These are phyloP conservation scores for Papilio polytes DNA, from an alignment of 1,140 invertebrate genomes.

Conservation along the genomic window DNA sequence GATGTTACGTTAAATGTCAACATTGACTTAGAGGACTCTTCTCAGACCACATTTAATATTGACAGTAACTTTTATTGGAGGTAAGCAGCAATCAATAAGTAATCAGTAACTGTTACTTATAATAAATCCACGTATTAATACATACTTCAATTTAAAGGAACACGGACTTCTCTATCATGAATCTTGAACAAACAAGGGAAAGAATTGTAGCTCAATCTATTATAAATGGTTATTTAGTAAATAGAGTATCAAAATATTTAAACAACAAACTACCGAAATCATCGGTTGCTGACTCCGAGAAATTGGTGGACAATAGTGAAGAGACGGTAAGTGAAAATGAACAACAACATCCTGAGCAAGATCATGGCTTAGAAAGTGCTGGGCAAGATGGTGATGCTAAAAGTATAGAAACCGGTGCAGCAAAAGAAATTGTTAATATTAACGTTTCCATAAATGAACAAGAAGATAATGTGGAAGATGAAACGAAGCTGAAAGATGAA, in stretches of 20 bases:
- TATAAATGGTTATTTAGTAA: constrained; percentile 54
- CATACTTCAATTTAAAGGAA: constrained; percentile 43
- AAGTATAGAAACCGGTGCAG: constrained; percentile 1
- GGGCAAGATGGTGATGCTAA: constrained; percentile 14
- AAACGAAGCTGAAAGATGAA: not conserved
- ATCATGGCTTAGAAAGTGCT: not conserved
- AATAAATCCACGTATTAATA: constrained; percentile 25
- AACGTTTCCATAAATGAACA: not conserved
- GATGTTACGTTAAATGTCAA: constrained; percentile 51
- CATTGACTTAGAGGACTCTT: constrained; percentile 43
- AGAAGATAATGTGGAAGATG: not conserved
- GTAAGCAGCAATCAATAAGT: constrained; percentile 37
- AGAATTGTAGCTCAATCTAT: constrained; percentile 44
- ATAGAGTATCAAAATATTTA: constrained; percentile 49
- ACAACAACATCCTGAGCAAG: not conserved
- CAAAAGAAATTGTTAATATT: constrained; percentile 4
- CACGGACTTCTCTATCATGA: constrained; percentile 48
- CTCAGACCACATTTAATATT: constrained; percentile 41
- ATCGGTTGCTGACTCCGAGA: constrained; percentile 29
- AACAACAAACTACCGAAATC: constrained; percentile 42
- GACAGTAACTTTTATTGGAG: constrained; percentile 47
- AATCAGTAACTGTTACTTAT: not conserved
- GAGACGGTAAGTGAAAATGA: not conserved
- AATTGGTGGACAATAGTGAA: not conserved
- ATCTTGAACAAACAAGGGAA: constrained; percentile 40